Evolutionary conservation across 2,888 invertebrate species (phyloP).

Genomic region (Hydraecia micacea): DNA sequence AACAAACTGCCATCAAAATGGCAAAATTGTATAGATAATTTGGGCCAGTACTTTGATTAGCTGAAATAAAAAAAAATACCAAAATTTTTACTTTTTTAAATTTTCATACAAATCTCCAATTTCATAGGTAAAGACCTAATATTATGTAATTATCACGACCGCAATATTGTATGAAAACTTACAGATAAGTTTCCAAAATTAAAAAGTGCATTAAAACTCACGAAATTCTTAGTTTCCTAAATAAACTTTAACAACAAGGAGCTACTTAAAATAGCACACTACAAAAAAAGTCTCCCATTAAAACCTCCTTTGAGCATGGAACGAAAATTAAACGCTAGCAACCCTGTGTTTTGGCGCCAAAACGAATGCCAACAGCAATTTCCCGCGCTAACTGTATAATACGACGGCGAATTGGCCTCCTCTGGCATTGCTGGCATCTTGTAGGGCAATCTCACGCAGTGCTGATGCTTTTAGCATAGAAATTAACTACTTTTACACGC

Average conservation of each 20-base stretch:
- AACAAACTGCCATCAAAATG: too few species aligned
- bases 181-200: neutral
- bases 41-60: too few species aligned
- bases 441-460: constrained; percentile 43
- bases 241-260: neutral
- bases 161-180: neutral
- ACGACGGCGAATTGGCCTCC: constrained; percentile 64
- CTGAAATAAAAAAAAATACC: too few species aligned
- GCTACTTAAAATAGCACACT: neutral
- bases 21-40: too few species aligned
- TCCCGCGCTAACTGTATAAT: constrained; percentile 73
- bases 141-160: neutral
- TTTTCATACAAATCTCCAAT: too few species aligned
- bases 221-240: neutral
- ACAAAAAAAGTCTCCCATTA: neutral
- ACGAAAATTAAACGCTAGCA: constrained; percentile 44
- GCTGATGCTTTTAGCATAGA: constrained; percentile 50
- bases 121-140: too few species aligned
- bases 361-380: constrained; percentile 74
- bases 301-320: constrained; percentile 21
- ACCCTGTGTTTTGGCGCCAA: constrained; percentile 72
- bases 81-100: too few species aligned
- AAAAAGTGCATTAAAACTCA: neutral
- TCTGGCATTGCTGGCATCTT: constrained; percentile 53
- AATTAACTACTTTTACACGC: constrained; percentile 51